phyloP scores from a whole-genome alignment of 2,888 invertebrate genomes.

The Tipula lateralis region DNA sequence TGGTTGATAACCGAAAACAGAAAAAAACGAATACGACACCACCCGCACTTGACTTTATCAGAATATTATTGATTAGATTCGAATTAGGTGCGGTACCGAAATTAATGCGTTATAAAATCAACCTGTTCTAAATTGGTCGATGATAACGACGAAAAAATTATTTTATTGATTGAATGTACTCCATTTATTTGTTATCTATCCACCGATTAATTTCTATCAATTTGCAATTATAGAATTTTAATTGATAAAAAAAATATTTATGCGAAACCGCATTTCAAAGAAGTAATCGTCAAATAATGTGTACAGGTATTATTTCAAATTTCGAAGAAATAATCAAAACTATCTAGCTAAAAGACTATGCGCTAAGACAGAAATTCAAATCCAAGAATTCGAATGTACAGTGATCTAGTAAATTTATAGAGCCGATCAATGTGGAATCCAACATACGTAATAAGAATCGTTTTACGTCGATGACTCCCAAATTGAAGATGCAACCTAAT shows the following conservation, averaged over 20 bases:
- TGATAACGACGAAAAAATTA: not conserved
- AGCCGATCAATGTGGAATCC: too few relatives aligned
- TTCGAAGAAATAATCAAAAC: too few relatives aligned
- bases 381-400: too few relatives aligned
- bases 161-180: conserved; percentile 19
- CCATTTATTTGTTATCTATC: not conserved
- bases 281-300: not conserved
- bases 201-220: not conserved
- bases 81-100: not conserved
- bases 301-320: too few relatives aligned
- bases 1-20: not conserved
- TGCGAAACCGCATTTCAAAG: not conserved
- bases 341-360: too few relatives aligned
- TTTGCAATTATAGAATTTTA: not conserved
- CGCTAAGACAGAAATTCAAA: too few relatives aligned
- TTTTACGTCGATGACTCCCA: too few relatives aligned
- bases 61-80: not conserved
- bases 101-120: not conserved
- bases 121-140: not conserved
- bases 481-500: too few relatives aligned
- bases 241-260: not conserved
- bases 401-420: too few relatives aligned
- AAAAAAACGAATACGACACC: not conserved
- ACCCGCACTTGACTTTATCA: conserved; percentile 19
- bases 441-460: too few relatives aligned